Evolutionary conservation across 2,797 vertebrate genomes (phyloP).

Genomic region (Meda fulgida): DNA sequence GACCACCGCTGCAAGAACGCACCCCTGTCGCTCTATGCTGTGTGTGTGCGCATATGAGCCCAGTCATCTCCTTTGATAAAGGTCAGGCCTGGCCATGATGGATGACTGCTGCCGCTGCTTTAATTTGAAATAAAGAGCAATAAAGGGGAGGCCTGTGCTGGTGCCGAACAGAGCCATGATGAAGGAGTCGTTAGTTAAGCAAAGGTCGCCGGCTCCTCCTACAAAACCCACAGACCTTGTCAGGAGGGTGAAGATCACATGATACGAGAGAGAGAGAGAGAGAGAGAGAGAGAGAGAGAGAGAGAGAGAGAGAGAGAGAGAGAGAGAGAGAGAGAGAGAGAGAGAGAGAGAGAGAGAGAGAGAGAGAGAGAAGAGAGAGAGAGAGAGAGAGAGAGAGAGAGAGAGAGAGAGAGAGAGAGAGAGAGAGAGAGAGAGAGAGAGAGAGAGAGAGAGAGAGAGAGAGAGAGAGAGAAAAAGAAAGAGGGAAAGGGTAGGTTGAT

Average conservation of each 20-base stretch:
- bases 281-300: conserved; percentile 33
- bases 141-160: conserved; percentile 72
- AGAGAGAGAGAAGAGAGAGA: too few species aligned
- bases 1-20: conserved; percentile 18
- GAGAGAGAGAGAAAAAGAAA: too few species aligned
- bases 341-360: background rate
- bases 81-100: conserved; percentile 77
- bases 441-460: too few species aligned
- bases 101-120: conserved; percentile 77
- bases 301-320: background rate
- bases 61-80: conserved; percentile 80
- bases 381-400: too few species aligned
- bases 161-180: conserved; percentile 69
- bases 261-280: conserved; percentile 66
- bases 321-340: conserved; percentile 1
- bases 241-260: conserved; percentile 65
- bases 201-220: conserved; percentile 85
- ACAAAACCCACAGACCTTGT: conserved; percentile 73
- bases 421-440: too few species aligned
- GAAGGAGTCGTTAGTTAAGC: conserved; percentile 82
- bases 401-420: too few species aligned
- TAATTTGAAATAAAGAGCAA: conserved; percentile 83
- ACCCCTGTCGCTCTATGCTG: conserved; percentile 8
- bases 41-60: conserved; percentile 55
- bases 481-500: conserved; percentile 60